These are phyloP conservation scores for Chironomus striatipennis DNA, from an alignment of 1,140 invertebrate species.

Conservation along the genomic window DNA sequence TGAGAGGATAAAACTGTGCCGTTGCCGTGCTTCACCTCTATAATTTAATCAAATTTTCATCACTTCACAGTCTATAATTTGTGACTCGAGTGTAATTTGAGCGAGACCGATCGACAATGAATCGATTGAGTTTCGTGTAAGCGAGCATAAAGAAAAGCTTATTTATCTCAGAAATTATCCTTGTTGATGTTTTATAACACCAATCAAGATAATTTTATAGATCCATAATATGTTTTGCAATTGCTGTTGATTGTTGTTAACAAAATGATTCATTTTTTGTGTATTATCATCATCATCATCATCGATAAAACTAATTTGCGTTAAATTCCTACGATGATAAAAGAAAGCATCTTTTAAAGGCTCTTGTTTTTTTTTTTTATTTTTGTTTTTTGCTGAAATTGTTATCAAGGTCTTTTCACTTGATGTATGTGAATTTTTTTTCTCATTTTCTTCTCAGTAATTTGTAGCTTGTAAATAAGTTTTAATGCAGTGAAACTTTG, in stretches of 20 bases:
- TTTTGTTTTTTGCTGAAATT: background rate
- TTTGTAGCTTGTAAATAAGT: too few species aligned
- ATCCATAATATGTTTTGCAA: background rate
- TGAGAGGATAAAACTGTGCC: background rate
- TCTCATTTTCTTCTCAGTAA: background rate
- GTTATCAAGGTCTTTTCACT: background rate
- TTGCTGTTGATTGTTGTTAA: background rate
- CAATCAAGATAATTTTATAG: constrained; percentile 14
- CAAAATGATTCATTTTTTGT: background rate
- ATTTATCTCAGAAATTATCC: constrained; percentile 3
- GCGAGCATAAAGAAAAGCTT: background rate
- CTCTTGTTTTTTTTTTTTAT: too few species aligned
- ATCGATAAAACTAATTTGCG: background rate
- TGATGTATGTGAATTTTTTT: background rate
- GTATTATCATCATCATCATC: too few species aligned
- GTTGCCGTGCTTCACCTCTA: background rate
- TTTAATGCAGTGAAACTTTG: too few species aligned
- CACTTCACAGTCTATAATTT: constrained; percentile 7
- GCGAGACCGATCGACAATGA: background rate
- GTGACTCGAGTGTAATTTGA: constrained; percentile 1
- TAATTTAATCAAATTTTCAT: constrained; percentile 15
- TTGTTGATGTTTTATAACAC: constrained; percentile 8
- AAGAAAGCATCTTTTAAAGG: too few species aligned
- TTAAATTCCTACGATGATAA: background rate
- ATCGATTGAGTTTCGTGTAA: too few species aligned